Conservation (phyloP, 1,140 invertebrate species). For the Littorina saxatilis region DNA sequence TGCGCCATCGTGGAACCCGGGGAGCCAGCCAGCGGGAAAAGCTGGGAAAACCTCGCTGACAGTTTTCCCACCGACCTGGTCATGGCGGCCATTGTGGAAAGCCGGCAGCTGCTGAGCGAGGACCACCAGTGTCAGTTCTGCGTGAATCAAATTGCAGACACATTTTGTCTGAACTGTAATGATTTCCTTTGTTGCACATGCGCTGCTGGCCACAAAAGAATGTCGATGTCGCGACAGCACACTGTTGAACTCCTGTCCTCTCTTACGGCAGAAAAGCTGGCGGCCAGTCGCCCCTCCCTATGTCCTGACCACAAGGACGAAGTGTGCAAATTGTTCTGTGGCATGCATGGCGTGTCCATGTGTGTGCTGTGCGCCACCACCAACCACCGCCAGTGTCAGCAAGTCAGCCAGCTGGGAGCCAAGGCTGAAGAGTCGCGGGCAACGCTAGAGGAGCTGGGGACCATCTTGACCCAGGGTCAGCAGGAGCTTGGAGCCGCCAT, state of each 20-base stretch:
- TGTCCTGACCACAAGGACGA: not conserved
- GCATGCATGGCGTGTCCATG: not conserved
- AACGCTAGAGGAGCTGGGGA: not conserved
- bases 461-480: not conserved
- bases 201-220: not conserved
- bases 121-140: not conserved
- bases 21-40: not conserved
- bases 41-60: not conserved
- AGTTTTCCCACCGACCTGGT: constrained; percentile 9
- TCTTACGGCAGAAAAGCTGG: not conserved
- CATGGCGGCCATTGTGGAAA: constrained; percentile 15
- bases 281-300: not conserved
- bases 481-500: not conserved
- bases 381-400: not conserved
- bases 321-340: not conserved
- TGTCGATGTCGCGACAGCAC: not conserved
- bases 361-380: constrained; percentile 1
- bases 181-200: constrained; percentile 12
- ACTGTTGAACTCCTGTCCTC: constrained; percentile 7
- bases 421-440: not conserved
- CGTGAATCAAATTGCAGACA: not conserved
- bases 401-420: not conserved
- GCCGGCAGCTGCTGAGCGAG: not conserved
- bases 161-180: not conserved
- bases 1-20: not conserved